Conservation (phyloP, 2,113 vertebrate species). For the Passerina amoena region DNA sequence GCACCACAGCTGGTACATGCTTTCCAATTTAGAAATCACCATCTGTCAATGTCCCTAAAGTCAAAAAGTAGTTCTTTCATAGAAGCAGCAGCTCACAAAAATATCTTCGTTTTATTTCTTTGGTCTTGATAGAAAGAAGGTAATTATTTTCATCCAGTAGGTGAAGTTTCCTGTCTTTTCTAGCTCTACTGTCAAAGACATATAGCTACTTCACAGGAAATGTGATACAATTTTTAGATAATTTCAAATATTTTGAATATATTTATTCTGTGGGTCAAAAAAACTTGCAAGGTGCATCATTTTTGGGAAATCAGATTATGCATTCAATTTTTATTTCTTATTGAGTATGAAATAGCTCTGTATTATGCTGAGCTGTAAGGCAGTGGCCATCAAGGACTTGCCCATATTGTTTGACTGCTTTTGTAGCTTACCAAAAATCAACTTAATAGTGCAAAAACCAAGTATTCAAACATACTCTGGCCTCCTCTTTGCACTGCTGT, state of each 20-base stretch:
- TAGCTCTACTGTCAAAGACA: neutral
- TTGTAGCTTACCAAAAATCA: neutral
- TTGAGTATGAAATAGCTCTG: neutral
- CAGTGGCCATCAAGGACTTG: neutral
- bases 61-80: neutral
- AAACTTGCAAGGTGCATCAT: neutral
- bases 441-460: neutral
- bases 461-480: neutral
- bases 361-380: neutral
- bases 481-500: neutral
- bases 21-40: neutral
- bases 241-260: neutral
- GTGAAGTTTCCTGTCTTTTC: neutral
- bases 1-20: neutral
- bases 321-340: neutral
- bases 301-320: neutral
- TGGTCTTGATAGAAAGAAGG: neutral
- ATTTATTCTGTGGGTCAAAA: neutral
- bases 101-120: neutral
- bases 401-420: neutral
- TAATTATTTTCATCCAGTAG: neutral
- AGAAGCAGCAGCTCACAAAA: neutral
- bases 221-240: neutral
- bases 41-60: neutral
- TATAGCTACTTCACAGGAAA: neutral